phyloP scores from a whole-genome alignment of 2,888 invertebrate genomes.

The Mythimna pallens region DNA sequence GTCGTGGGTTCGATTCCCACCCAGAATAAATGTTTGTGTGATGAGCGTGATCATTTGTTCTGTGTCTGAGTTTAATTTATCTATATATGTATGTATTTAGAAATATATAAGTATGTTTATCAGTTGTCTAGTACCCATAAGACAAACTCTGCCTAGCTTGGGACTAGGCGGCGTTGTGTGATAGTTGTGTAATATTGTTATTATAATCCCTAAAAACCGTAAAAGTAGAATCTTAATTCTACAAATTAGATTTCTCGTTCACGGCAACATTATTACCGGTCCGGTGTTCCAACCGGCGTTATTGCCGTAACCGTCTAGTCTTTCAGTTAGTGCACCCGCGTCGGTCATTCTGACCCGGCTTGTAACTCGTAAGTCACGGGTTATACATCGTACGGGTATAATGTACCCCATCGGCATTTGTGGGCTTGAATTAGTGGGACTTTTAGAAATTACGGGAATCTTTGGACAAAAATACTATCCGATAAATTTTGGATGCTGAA shows the following conservation, averaged over 20 bases:
- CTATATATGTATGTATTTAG: too few relatives aligned
- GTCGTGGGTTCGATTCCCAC: too few relatives aligned
- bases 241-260: slow-evolving; percentile 28
- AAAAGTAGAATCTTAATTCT: background rate
- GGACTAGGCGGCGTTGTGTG: too few relatives aligned
- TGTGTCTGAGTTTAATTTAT: too few relatives aligned
- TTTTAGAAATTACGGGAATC: background rate
- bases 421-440: slow-evolving; percentile 9
- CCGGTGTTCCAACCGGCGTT: slow-evolving; percentile 35
- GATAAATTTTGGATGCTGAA: background rate
- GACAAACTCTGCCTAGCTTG: too few relatives aligned
- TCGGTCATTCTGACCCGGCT: slow-evolving; percentile 53
- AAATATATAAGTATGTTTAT: too few relatives aligned
- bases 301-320: slow-evolving; percentile 48
- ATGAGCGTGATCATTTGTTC: too few relatives aligned
- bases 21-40: too few relatives aligned
- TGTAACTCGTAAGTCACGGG: slow-evolving; percentile 49
- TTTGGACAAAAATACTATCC: background rate
- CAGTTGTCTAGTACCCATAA: too few relatives aligned
- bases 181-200: too few relatives aligned
- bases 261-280: slow-evolving; percentile 29
- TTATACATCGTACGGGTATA: slow-evolving; percentile 33
- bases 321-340: slow-evolving; percentile 66
- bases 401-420: slow-evolving; percentile 32
- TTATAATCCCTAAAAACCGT: background rate